Conservation (phyloP, 2,888 invertebrate genomes). For the Sarcophaga caerulescens region DNA sequence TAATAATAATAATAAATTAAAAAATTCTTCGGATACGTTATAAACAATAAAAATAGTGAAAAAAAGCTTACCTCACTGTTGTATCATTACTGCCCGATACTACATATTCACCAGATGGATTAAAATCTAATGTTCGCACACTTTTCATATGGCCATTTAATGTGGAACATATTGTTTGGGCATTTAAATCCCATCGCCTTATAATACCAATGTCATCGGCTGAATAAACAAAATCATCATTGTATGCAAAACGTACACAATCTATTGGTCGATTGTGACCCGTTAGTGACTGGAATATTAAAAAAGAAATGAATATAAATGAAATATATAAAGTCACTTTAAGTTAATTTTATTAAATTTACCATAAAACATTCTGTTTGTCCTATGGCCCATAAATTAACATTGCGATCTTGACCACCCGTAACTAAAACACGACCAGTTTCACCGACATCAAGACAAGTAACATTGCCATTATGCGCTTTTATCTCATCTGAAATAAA, state of each 20-base stretch:
- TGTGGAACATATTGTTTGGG: slow-evolving; percentile 81
- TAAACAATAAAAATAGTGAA: too few species aligned
- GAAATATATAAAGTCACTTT: background rate
- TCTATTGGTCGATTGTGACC: slow-evolving; percentile 97
- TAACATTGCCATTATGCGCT: slow-evolving; percentile 80
- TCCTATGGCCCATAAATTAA: slow-evolving; percentile 98
- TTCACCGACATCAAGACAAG: slow-evolving; percentile 80
- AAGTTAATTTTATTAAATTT: slow-evolving; percentile 69
- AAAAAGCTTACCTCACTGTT: slow-evolving; percentile 81
- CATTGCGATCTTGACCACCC: slow-evolving; percentile 98
- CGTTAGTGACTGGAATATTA: slow-evolving; percentile 88
- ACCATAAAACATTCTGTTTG: slow-evolving; percentile 98
- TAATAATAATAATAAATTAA: background rate
- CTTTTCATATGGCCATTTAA: slow-evolving; percentile 87
- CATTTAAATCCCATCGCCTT: slow-evolving; percentile 98
- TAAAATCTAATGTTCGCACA: slow-evolving; percentile 95
- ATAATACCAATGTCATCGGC: slow-evolving; percentile 96
- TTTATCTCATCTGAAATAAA: slow-evolving; percentile 79
- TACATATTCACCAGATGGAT: slow-evolving; percentile 96
- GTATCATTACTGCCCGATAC: slow-evolving; percentile 97
- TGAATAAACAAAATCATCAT: slow-evolving; percentile 96
- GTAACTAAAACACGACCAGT: slow-evolving; percentile 81
- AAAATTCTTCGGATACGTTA: background rate
- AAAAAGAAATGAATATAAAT: slow-evolving; percentile 7
- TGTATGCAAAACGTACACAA: slow-evolving; percentile 96